A percentile compares a stretch with the other conserved stretches of the same genome.
Conservation (phyloP, 92 coral and sea anemone species). For the Porites divaricata region DNA sequence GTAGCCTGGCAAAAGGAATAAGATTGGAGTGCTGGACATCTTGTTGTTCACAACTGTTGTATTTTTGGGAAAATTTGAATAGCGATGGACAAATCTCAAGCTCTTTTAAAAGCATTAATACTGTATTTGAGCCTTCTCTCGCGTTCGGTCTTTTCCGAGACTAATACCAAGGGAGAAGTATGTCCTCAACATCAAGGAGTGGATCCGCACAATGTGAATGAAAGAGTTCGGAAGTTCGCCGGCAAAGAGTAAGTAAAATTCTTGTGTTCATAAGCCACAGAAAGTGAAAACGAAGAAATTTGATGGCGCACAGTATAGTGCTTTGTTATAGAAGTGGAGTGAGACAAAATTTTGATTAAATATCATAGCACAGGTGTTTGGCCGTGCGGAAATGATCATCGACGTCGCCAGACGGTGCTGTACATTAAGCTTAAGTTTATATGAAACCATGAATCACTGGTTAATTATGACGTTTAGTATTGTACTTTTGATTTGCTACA, state of each 20-base stretch:
- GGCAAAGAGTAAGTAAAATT: slow-evolving; percentile 17
- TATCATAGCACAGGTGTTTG: neutral
- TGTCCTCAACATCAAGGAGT: slow-evolving; percentile 45
- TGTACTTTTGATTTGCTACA: neutral
- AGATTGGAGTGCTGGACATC: neutral
- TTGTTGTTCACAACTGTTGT: neutral
- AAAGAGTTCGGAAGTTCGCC: slow-evolving; percentile 28
- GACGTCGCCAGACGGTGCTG: neutral
- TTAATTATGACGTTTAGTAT: neutral
- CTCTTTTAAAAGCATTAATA: neutral
- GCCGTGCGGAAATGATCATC: neutral
- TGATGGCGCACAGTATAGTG: neutral
- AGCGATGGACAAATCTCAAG: neutral
- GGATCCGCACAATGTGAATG: slow-evolving; percentile 48
- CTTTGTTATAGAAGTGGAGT: neutral
- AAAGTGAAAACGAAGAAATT: neutral
- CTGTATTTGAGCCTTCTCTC: slow-evolving; percentile 11
- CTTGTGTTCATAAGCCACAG: neutral
- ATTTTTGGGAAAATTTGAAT: neutral
- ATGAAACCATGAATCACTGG: neutral
- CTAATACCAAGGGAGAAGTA: neutral
- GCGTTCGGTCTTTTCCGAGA: neutral
- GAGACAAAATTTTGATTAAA: neutral
- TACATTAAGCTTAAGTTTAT: neutral
- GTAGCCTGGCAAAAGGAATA: slow-evolving; percentile 27